Percentiles rank a stretch among this genome's conserved stretches.
These are phyloP conservation scores for Mesodorylaimus sp. DNA, from an alignment of 2,888 invertebrate genomes.

Conservation along the genomic window DNA sequence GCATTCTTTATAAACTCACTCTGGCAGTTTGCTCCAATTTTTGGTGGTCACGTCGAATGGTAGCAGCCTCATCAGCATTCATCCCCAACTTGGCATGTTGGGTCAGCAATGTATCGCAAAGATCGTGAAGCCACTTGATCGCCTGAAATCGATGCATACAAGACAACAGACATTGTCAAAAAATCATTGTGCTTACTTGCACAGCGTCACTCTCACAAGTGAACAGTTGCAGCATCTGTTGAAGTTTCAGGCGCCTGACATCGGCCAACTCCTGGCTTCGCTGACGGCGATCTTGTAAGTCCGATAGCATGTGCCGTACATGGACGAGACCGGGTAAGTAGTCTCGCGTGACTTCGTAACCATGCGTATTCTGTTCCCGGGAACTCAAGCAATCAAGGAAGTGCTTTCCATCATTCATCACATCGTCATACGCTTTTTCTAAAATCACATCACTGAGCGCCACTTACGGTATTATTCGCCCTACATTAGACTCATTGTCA, in stretches of 20 bases:
- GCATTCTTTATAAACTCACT: conserved; percentile 32
- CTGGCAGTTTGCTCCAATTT: conserved; percentile 58
- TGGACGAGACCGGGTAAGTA: conserved; percentile 53
- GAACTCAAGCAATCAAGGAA: conserved; percentile 55
- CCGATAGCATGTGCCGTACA: conserved; percentile 49
- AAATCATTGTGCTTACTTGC: conserved; percentile 37
- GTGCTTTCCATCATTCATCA: conserved; percentile 54
- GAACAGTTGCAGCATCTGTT: conserved; percentile 54
- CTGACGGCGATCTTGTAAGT: conserved; percentile 49
- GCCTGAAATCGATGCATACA: conserved; percentile 36
- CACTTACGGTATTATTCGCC: too few relatives aligned
- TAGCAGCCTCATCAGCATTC: conserved; percentile 50
- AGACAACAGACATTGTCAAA: neutral
- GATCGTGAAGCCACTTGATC: conserved; percentile 54
- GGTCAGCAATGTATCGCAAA: conserved; percentile 49
- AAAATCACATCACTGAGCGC: too few relatives aligned
- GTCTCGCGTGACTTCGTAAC: conserved; percentile 45
- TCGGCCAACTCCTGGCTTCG: conserved; percentile 50
- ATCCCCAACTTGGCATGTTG: conserved; percentile 54
- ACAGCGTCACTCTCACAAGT: conserved; percentile 56
- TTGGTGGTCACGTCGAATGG: conserved; percentile 53
- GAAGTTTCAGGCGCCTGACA: conserved; percentile 53
- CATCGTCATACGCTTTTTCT: conserved; percentile 49
- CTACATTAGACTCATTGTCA: too few relatives aligned
- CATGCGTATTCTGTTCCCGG: conserved; percentile 49